Percentiles rank a stretch among this genome's conserved stretches.
Evolutionary conservation across 2,797 vertebrate genomes (phyloP).

Genomic region (Platalea minor): DNA sequence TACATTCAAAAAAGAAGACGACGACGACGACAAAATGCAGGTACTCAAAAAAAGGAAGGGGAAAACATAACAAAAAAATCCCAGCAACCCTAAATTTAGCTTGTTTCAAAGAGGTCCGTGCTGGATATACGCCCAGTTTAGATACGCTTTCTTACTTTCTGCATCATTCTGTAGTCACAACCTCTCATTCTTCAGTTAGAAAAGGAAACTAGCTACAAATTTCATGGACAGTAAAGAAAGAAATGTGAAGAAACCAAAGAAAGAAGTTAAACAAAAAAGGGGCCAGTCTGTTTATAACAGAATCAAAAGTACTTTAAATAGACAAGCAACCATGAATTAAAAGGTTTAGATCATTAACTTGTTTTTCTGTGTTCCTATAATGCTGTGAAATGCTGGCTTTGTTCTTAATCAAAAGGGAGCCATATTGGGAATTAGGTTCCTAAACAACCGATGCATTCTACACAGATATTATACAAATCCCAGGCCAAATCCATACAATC

Average conservation of each 20-base stretch:
- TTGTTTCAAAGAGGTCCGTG: slow-evolving; percentile 38
- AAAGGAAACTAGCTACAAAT: slow-evolving; percentile 73
- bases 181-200: slow-evolving; percentile 60
- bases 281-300: slow-evolving; percentile 74
- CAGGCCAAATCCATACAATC: slow-evolving; percentile 74
- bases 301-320: slow-evolving; percentile 76
- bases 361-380: slow-evolving; percentile 86
- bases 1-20: neutral
- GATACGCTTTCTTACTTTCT: slow-evolving; percentile 55
- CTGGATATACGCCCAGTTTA: slow-evolving; percentile 8
- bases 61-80: neutral
- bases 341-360: slow-evolving; percentile 92
- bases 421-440: slow-evolving; percentile 82
- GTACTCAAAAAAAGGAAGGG: slow-evolving; percentile 12
- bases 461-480: slow-evolving; percentile 82
- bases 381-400: slow-evolving; percentile 85
- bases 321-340: slow-evolving; percentile 76
- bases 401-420: slow-evolving; percentile 82
- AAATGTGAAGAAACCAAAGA: slow-evolving; percentile 61
- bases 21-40: neutral
- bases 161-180: slow-evolving; percentile 64
- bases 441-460: slow-evolving; percentile 83
- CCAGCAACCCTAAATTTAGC: slow-evolving; percentile 23
- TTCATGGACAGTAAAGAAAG: slow-evolving; percentile 61
- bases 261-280: slow-evolving; percentile 71